A percentile compares a stretch with the other conserved stretches of the same genome.
phyloP scores from a whole-genome alignment of 2,888 invertebrate species.

The Thalpophila matura region DNA sequence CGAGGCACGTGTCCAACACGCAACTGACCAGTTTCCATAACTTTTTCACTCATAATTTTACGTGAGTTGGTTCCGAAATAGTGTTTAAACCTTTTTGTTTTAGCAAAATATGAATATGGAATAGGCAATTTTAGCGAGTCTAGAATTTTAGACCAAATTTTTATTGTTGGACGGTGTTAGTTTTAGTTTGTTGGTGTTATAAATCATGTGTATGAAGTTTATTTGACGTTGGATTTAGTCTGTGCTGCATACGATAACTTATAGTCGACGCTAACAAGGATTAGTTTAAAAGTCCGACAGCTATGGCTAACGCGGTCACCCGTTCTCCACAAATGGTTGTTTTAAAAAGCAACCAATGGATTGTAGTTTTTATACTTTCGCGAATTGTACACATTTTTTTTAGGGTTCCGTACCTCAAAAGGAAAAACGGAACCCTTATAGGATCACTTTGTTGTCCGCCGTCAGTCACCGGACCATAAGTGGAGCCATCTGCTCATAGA shows the following conservation, averaged over 20 bases:
- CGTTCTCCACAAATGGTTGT: background rate
- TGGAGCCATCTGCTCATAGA: too few relatives aligned
- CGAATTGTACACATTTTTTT: too few relatives aligned
- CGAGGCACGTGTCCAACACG: background rate
- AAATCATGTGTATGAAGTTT: conserved; percentile 32
- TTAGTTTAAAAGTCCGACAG: background rate
- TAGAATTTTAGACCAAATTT: conserved; percentile 1
- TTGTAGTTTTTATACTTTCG: too few relatives aligned
- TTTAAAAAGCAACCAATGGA: background rate
- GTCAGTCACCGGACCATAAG: too few relatives aligned
- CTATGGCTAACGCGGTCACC: too few relatives aligned
- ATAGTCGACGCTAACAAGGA: conserved; percentile 15
- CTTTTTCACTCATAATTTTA: conserved; percentile 45
- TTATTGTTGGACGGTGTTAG: conserved; percentile 12
- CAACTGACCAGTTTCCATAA: conserved; percentile 15
- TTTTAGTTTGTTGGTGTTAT: conserved; percentile 36
- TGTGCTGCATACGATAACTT: conserved; percentile 27
- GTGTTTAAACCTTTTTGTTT: conserved; percentile 37
- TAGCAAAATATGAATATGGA: conserved; percentile 42
- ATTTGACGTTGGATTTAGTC: conserved; percentile 40
- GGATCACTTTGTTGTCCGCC: too few relatives aligned
- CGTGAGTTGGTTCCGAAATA: conserved; percentile 39
- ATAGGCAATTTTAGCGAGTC: conserved; percentile 14
- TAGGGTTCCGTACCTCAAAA: too few relatives aligned
- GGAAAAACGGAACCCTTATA: too few relatives aligned